A percentile compares a stretch with the other conserved stretches of the same genome.
Conservation (phyloP, 2,113 vertebrate species). For the Ptilonorhynchus violaceus region DNA sequence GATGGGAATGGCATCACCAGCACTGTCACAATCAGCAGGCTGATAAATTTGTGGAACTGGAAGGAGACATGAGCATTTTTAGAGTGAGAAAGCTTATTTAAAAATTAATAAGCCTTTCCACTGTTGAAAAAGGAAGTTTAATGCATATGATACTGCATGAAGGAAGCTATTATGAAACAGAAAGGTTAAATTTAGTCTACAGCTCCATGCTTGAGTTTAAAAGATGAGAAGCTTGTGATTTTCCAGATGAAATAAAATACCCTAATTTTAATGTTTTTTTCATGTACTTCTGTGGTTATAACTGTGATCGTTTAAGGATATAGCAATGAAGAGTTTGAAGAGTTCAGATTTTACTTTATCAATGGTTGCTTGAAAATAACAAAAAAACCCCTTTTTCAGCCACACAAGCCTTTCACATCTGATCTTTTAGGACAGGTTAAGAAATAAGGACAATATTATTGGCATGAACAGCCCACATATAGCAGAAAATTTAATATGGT, state of each 20-base stretch:
- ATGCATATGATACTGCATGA: neutral
- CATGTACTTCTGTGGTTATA: neutral
- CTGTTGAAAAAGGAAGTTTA: neutral
- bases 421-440: neutral
- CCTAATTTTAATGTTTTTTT: neutral
- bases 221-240: neutral
- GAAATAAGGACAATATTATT: neutral
- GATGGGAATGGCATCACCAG: neutral
- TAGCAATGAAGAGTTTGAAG: neutral
- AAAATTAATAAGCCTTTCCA: neutral
- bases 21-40: neutral
- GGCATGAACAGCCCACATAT: accelerated
- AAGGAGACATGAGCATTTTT: neutral
- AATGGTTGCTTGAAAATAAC: neutral
- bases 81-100: neutral
- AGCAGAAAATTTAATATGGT: neutral
- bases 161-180: neutral
- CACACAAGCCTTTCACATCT: neutral
- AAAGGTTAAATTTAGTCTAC: neutral
- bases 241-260: neutral
- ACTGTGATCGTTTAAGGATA: neutral
- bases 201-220: neutral
- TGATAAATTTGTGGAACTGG: neutral
- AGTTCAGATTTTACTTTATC: neutral
- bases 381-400: accelerated